A percentile compares a stretch with the other conserved stretches of the same genome.
These are phyloP conservation scores for Recurvirostra avosetta DNA, from an alignment of 2,113 vertebrate genomes.

Conservation along the genomic window DNA sequence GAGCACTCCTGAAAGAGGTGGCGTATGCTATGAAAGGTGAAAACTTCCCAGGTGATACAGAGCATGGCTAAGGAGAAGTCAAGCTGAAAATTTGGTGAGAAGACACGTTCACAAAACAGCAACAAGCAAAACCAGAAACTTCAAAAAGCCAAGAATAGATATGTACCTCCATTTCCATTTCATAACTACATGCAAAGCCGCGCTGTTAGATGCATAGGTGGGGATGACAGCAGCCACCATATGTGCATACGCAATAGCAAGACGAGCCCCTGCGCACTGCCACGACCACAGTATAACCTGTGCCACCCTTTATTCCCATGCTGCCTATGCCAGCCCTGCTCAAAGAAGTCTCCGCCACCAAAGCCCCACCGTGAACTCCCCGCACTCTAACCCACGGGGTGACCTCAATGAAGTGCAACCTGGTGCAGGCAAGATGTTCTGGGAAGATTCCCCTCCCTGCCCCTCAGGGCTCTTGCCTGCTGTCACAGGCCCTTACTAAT, in stretches of 20 bases:
- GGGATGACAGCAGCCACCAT: background rate
- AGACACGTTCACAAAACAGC: background rate
- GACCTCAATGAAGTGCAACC: background rate
- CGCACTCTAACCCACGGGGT: fast-evolving
- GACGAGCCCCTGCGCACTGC: fast-evolving
- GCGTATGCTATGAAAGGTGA: background rate
- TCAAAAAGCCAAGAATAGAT: background rate
- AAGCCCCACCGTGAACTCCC: background rate
- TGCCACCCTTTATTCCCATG: fast-evolving
- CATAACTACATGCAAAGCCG: fast-evolving
- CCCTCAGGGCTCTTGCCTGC: background rate
- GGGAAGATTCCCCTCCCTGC: background rate
- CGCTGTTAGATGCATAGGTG: no score
- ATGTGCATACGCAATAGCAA: fast-evolving
- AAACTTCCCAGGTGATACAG: background rate
- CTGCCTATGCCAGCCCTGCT: background rate
- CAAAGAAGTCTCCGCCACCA: background rate
- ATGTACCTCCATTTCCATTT: background rate
- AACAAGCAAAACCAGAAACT: background rate
- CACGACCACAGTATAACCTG: fast-evolving
- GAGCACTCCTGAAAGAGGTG: background rate
- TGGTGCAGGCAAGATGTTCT: background rate
- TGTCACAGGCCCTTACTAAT: constrained; percentile 49
- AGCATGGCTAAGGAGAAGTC: background rate
- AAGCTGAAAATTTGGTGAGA: background rate